These are phyloP conservation scores for Lophochroa leadbeateri DNA, from an alignment of 2,113 vertebrate genomes.

Conservation along the genomic window DNA sequence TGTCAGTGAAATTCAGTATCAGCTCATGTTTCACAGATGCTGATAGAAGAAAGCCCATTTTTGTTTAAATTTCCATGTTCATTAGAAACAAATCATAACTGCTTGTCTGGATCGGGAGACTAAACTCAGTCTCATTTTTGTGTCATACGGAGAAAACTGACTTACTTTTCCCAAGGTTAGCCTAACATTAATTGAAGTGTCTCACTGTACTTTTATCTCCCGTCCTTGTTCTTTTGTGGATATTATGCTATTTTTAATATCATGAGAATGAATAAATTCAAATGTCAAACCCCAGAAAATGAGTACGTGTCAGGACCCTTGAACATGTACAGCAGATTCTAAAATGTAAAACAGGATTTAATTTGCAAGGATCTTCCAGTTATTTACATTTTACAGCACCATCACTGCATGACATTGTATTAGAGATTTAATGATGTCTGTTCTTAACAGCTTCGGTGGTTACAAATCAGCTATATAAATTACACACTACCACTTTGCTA, in stretches of 20 bases:
- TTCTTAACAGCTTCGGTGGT: neutral
- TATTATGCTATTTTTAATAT: neutral
- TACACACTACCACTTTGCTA: neutral
- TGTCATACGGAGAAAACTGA: neutral
- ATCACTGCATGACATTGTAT: neutral
- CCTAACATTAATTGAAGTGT: constrained; percentile 19
- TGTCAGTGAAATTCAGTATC: neutral
- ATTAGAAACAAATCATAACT: neutral
- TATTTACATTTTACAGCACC: neutral
- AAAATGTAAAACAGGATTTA: neutral
- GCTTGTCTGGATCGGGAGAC: neutral
- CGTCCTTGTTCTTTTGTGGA: neutral
- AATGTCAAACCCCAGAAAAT: neutral
- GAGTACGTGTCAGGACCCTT: neutral
- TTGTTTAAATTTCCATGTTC: neutral
- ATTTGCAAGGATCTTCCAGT: neutral
- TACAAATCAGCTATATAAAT: constrained; percentile 5
- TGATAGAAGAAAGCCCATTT: neutral
- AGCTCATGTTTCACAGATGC: neutral
- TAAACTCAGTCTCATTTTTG: neutral
- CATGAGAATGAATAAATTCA: neutral
- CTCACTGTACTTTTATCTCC: neutral
- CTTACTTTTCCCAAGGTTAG: neutral
- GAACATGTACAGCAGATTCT: neutral
- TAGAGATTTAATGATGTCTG: neutral